phyloP scores from a whole-genome alignment of 2,113 vertebrate species.

The Nyctereutes procyonoides region DNA sequence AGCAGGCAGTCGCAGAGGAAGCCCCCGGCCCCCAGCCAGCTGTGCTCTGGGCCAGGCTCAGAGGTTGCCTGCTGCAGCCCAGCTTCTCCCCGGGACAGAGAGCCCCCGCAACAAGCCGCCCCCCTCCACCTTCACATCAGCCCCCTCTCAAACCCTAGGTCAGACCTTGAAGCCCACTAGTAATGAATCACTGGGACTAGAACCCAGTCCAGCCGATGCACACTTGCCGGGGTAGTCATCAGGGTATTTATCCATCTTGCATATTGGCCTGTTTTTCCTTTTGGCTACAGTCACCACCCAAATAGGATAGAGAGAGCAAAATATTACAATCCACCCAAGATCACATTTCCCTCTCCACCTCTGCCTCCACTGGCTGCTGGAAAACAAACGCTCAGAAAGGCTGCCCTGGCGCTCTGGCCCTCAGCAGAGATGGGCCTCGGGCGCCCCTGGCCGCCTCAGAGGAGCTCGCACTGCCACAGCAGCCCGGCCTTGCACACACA shows the following conservation, averaged over 20 bases:
- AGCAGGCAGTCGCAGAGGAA: neutral
- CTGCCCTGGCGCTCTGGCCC: neutral
- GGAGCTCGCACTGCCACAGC: neutral
- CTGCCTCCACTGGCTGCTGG: conserved; percentile 49
- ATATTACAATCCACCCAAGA: conserved; percentile 63
- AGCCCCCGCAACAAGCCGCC: neutral
- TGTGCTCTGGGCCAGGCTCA: neutral
- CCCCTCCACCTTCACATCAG: neutral
- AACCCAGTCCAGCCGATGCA: neutral
- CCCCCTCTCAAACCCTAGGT: neutral
- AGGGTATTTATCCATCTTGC: conserved; percentile 55
- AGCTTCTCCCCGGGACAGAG: neutral
- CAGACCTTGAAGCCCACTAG: conserved; percentile 45
- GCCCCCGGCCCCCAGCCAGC: neutral
- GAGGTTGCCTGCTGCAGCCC: neutral
- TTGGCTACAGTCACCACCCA: conserved; percentile 79
- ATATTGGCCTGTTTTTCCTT: conserved; percentile 50
- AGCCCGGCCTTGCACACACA: neutral
- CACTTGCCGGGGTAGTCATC: conserved; percentile 14
- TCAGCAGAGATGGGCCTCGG: fast-evolving
- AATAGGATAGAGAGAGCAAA: conserved; percentile 78
- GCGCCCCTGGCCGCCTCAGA: too few relatives aligned
- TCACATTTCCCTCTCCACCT: conserved; percentile 57
- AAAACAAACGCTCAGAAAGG: conserved; percentile 41
- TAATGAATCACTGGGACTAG: conserved; percentile 29